Base-by-base conservation (phyloP, 2,113 vertebrate species). In the Oxygymnocypris stewartii region DNA sequence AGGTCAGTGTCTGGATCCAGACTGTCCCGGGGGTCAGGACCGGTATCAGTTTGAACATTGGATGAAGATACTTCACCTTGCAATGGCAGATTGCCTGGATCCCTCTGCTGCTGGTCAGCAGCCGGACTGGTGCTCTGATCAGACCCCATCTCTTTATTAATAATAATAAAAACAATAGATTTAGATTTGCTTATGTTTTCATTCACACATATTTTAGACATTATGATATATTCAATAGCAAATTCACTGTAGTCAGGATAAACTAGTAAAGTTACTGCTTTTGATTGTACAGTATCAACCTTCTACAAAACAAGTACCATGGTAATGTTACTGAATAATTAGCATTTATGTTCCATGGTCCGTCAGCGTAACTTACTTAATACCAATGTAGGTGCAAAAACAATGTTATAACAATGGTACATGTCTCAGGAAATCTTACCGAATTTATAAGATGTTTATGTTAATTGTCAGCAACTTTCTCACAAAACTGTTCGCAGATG, bases 101-200 rank as follows among this genome's bases (percentile, higher is more conserved):
- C 76, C 59, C 20, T 63, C 3, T 82, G 87, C 88, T 71, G 0
- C 16, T 54, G 86, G 87, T 92, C 88, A 89, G 88, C 8, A 67
- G 67, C 57, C 0, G 63, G 37, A 85, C 23, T 61, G n/a, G 49
- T 37, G 59, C 90, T 90, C 54, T 88, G 84, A 20, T 85, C 84
- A 51, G 69, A 81, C 13, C 82, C 89, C 90, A 92, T 91, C 54
- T n/a, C 89, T 88, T 79, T 37, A 77, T 40, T 28, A 74, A 59
- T 28, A 84, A 51, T 37, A 37, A 37, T 37, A 37, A 37, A 71
- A 18, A 59, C 1, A 59, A 25, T 10, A 49, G 71, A 82, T 6
- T 54, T 49, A 73, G 35, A 73, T 40, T 20, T 23, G 35, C 16
- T 69, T 69, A 23, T 71, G 9, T 37, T 71, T 71, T 71, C 69